Percentiles rank a stretch among this genome's conserved stretches.
Evolutionary conservation across 2,797 vertebrate species (phyloP).

Genomic region (Notamacropus eugenii): DNA sequence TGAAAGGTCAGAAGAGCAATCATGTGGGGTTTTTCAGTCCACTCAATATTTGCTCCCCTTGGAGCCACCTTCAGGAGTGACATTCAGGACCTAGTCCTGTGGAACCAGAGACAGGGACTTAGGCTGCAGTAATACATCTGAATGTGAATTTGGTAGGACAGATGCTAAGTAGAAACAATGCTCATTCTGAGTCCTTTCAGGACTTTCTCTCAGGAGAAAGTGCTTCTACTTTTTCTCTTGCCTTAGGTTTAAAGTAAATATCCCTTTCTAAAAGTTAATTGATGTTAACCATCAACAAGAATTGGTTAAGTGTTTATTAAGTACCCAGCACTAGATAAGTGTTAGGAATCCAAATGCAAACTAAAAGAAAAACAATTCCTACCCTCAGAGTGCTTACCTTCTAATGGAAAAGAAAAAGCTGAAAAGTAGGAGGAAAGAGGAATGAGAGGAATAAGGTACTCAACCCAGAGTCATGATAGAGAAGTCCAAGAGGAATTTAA

Average conservation of each 20-base stretch:
- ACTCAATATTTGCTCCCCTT: background rate
- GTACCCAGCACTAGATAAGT: background rate
- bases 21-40: background rate
- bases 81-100: background rate
- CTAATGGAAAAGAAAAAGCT: background rate
- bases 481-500: background rate
- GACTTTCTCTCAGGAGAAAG: background rate
- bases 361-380: background rate
- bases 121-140: background rate
- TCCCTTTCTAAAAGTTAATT: background rate
- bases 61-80: background rate
- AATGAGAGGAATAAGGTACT: background rate
- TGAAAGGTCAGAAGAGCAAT: background rate
- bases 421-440: background rate
- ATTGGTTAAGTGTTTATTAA: background rate
- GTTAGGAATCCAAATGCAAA: background rate
- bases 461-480: background rate
- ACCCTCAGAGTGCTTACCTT: background rate
- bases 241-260: too few species aligned
- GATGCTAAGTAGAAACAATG: background rate
- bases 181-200: background rate
- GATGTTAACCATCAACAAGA: background rate
- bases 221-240: background rate
- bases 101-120: background rate
- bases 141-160: background rate